These are phyloP conservation scores for Oreochromis niloticus DNA, from an alignment of 2,113 vertebrate genomes.

Conservation along the genomic window DNA sequence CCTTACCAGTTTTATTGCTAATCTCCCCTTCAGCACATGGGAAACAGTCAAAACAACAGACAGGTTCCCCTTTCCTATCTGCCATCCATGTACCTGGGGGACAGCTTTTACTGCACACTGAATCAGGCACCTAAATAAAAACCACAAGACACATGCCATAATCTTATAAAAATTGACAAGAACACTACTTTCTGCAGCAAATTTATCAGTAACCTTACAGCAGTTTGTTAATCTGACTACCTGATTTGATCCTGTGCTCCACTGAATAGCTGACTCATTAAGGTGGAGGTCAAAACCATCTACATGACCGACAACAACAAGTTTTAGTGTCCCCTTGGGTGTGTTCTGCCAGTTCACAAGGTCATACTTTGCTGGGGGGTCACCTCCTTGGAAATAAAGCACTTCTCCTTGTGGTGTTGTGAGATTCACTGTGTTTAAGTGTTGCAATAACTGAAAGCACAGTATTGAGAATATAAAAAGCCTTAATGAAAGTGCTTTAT, in stretches of 20 bases:
- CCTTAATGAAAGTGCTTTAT: background rate
- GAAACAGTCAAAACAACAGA: background rate
- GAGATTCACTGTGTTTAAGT: slow-evolving; percentile 23
- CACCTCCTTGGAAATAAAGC: slow-evolving; percentile 33
- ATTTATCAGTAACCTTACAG: background rate
- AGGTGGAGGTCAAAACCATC: slow-evolving; percentile 53
- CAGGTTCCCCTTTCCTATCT: background rate
- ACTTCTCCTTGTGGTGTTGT: slow-evolving; percentile 41
- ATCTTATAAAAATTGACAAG: background rate
- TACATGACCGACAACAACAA: slow-evolving; percentile 53
- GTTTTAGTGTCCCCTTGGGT: slow-evolving; percentile 35
- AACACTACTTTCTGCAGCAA: background rate
- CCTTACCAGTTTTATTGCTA: background rate
- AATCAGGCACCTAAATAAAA: background rate
- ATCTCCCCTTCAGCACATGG: background rate
- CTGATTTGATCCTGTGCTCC: slow-evolving; percentile 53
- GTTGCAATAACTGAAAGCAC: slow-evolving; percentile 61
- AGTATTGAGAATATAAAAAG: background rate
- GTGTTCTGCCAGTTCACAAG: slow-evolving; percentile 70
- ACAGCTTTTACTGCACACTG: slow-evolving; percentile 13
- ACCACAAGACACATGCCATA: background rate
- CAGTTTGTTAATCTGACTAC: background rate
- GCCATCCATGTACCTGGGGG: background rate
- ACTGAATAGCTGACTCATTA: slow-evolving; percentile 61
- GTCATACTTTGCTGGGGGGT: slow-evolving; percentile 66